A percentile compares a stretch with the other conserved stretches of the same genome.
These are phyloP conservation scores for Lycocerus yunnanus DNA, from an alignment of 2,888 invertebrate species.

Conservation along the genomic window DNA sequence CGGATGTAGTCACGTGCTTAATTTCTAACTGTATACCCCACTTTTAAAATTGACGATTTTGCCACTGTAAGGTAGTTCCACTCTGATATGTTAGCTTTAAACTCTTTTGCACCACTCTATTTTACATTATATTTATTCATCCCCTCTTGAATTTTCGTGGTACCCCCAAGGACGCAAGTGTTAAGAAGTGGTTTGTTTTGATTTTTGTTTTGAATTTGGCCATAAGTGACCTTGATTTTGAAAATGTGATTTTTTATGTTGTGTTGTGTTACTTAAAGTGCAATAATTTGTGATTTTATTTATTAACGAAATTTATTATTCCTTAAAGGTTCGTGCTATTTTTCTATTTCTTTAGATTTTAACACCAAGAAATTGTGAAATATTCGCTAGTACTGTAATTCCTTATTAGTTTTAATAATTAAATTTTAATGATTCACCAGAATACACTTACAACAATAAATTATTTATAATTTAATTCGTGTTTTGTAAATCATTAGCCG, in stretches of 20 bases:
- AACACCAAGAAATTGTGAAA: neutral
- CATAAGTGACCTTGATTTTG: slow-evolving; percentile 6
- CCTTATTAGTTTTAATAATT: neutral
- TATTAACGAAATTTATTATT: neutral
- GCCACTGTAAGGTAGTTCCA: slow-evolving; percentile 34
- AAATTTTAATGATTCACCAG: neutral
- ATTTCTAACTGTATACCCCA: slow-evolving; percentile 44
- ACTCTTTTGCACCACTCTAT: slow-evolving; percentile 37
- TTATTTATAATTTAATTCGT: neutral
- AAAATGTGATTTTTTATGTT: neutral
- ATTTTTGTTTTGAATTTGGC: slow-evolving; percentile 14
- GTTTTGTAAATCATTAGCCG: slow-evolving; percentile 3
- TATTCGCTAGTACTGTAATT: neutral
- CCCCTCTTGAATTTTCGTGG: slow-evolving; percentile 53
- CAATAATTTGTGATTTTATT: slow-evolving; percentile 4
- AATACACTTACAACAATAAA: neutral
- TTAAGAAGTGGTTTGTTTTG: slow-evolving; percentile 41
- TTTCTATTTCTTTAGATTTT: neutral
- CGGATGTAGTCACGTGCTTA: slow-evolving; percentile 39
- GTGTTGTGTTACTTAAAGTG: neutral
- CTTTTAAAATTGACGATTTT: slow-evolving; percentile 41
- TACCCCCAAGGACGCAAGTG: slow-evolving; percentile 51
- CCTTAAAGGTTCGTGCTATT: neutral
- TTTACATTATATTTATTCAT: slow-evolving; percentile 38
- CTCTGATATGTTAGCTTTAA: slow-evolving; percentile 36